Percentiles rank a stretch among this genome's conserved stretches.
These are phyloP conservation scores for Anagyrus pseudococci DNA, from an alignment of 2,888 invertebrate species.

Conservation along the genomic window DNA sequence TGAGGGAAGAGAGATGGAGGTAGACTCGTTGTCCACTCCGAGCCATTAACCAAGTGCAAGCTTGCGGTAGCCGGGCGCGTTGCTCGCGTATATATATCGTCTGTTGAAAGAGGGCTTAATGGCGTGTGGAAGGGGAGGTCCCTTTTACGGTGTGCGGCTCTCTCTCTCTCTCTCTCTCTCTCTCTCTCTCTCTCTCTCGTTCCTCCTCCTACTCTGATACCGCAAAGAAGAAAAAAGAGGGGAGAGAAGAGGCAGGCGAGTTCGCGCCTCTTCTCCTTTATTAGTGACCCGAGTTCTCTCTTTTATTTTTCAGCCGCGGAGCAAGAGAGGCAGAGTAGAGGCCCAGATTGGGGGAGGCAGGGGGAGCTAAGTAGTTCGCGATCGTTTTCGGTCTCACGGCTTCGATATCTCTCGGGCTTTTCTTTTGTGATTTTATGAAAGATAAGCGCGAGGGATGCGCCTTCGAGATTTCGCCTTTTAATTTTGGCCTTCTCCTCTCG, in stretches of 20 bases:
- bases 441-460: no score
- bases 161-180: constrained; percentile 1
- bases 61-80: no score
- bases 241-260: neutral
- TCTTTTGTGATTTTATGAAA: neutral
- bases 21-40: no score
- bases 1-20: no score
- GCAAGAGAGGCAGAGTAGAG: neutral
- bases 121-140: no score
- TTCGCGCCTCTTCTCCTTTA: neutral
- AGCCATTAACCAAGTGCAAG: no score
- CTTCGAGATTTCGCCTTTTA: no score
- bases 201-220: constrained; percentile 3
- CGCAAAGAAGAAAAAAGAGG: neutral
- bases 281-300: neutral
- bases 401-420: neutral
- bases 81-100: no score
- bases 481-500: no score
- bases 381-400: neutral
- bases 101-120: no score
- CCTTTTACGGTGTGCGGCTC: no score
- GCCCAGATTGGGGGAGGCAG: no score
- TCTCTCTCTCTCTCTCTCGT: neutral
- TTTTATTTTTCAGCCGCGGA: neutral
- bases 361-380: neutral